phyloP scores from a whole-genome alignment of 2,797 vertebrate species.

The Neomorphus geoffroyi region DNA sequence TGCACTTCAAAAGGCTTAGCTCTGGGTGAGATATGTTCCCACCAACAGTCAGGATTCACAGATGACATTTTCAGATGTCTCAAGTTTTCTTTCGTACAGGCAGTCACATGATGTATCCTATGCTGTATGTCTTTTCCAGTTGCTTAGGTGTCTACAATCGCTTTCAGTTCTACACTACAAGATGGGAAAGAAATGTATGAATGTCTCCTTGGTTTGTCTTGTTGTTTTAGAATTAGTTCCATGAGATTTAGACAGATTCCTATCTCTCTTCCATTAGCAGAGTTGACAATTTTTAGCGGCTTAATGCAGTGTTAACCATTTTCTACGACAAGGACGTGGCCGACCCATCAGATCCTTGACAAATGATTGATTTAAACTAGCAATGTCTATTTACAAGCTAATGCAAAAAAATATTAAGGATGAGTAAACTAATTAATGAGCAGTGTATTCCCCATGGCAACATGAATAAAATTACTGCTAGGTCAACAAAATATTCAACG shows the following conservation, averaged over 20 bases:
- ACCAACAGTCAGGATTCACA: slow-evolving; percentile 42
- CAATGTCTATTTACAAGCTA: slow-evolving; percentile 39
- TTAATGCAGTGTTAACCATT: slow-evolving; percentile 32
- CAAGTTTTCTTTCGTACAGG: slow-evolving; percentile 17
- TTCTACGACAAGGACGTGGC: slow-evolving; percentile 11
- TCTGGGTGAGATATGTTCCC: slow-evolving; percentile 57
- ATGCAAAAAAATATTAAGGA: slow-evolving; percentile 13
- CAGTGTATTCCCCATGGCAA: slow-evolving; percentile 21
- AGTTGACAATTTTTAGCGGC: slow-evolving; percentile 40
- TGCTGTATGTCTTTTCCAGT: slow-evolving; percentile 40
- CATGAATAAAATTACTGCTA: background rate
- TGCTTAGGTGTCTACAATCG: slow-evolving; percentile 1
- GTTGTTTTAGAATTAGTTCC: slow-evolving; percentile 29
- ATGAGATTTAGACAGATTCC: background rate
- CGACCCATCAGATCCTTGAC: slow-evolving; percentile 19
- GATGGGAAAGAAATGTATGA: background rate
- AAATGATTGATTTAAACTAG: slow-evolving; percentile 44
- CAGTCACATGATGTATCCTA: background rate
- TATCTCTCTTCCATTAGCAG: slow-evolving; percentile 18
- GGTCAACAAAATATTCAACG: slow-evolving; percentile 2
- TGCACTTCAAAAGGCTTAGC: slow-evolving; percentile 53
- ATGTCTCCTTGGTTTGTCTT: background rate
- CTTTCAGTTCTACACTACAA: background rate
- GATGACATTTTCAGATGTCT: slow-evolving; percentile 67
- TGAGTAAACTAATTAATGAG: slow-evolving; percentile 45